Evolutionary conservation across 2,888 invertebrate genomes (phyloP).

Genomic region (Polymixis lichenea): DNA sequence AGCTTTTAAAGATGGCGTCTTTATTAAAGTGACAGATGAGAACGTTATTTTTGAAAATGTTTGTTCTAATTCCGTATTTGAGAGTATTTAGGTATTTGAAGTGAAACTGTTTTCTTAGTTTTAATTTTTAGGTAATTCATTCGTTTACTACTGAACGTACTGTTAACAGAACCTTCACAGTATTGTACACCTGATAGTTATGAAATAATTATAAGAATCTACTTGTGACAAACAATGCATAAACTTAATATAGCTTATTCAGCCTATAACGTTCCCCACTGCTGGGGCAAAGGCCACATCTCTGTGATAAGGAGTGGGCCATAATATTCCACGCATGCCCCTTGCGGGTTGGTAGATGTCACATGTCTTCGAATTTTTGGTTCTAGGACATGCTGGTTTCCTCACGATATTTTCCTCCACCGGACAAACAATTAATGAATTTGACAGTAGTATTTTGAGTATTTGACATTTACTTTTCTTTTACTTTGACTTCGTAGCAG

Average conservation of each 20-base stretch:
- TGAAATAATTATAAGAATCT: neutral
- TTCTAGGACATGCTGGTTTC: no score
- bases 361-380: no score
- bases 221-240: neutral
- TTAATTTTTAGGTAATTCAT: neutral
- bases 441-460: neutral
- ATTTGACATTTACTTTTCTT: neutral
- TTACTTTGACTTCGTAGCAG: neutral
- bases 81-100: neutral
- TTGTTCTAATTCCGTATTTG: neutral
- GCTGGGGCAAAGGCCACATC: no score
- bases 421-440: neutral
- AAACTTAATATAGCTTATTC: no score
- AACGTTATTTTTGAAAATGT: slow-evolving; percentile 39
- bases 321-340: no score
- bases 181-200: neutral
- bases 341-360: no score
- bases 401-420: no score
- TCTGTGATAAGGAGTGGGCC: no score
- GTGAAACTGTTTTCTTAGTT: neutral
- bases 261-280: no score
- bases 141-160: neutral
- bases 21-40: slow-evolving; percentile 57
- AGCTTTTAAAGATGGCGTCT: slow-evolving; percentile 53
- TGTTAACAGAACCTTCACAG: neutral